Evolutionary conservation across 2,113 vertebrate species (phyloP).

Genomic region (Gila orcuttii): DNA sequence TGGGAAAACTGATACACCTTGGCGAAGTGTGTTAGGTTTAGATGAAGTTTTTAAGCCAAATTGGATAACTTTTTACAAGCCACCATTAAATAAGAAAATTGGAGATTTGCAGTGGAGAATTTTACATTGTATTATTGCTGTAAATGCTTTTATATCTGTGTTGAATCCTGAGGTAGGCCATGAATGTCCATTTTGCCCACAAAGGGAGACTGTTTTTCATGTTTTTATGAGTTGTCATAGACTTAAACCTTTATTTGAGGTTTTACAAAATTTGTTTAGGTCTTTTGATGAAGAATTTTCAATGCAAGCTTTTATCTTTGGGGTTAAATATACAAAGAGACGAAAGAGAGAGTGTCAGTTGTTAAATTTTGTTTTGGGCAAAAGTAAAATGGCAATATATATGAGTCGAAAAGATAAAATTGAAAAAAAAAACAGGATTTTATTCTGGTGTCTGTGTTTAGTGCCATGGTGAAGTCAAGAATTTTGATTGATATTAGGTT

Average conservation of each 20-base stretch:
- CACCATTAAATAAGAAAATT: too few relatives aligned
- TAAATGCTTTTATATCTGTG: neutral
- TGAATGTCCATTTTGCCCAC: neutral
- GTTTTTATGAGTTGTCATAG: neutral
- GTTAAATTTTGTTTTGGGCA: neutral
- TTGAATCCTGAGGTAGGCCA: neutral
- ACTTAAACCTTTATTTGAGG: neutral
- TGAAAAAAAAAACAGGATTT: neutral
- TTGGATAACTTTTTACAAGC: too few relatives aligned
- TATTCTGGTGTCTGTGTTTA: neutral
- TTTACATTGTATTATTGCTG: neutral
- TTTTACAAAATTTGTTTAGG: neutral
- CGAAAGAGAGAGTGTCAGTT: neutral
- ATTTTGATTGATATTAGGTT: neutral
- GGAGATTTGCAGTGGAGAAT: too few relatives aligned
- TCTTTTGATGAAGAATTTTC: neutral
- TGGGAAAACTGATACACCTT: neutral
- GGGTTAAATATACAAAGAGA: neutral
- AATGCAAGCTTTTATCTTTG: neutral
- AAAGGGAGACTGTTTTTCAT: neutral
- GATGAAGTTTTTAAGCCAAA: too few relatives aligned
- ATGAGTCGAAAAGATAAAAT: neutral
- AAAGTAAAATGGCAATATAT: neutral
- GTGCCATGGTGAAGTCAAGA: neutral
- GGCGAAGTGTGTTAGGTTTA: neutral